A percentile compares a stretch with the other conserved stretches of the same genome.
Evolutionary conservation across 64 coral and sea anemone genomes (phyloP).

Genomic region (Montipora efflorescens): DNA sequence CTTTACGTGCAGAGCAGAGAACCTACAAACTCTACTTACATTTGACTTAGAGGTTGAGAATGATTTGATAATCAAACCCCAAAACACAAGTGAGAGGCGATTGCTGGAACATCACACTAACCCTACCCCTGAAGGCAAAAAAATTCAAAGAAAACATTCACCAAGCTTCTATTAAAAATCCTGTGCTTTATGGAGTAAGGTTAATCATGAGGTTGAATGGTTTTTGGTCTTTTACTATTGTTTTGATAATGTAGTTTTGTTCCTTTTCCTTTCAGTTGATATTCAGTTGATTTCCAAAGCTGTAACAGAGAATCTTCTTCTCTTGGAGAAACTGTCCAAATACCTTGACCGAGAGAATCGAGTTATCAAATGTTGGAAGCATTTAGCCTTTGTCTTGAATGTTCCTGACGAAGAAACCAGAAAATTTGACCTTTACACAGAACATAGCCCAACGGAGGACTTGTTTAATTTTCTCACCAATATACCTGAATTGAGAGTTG

Average conservation of each 20-base stretch:
- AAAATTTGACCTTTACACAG: constrained; percentile 32
- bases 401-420: not conserved
- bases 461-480: constrained; percentile 8
- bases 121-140: too few relatives aligned
- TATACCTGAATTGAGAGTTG: not conserved
- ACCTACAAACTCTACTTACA: too few relatives aligned
- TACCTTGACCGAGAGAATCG: constrained; percentile 35
- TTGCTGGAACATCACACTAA: too few relatives aligned
- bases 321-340: constrained; percentile 29
- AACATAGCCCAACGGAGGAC: constrained; percentile 44
- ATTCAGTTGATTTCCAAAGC: not conserved
- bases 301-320: not conserved
- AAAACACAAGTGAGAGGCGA: too few relatives aligned
- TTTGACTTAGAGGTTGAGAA: too few relatives aligned
- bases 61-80: too few relatives aligned
- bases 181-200: too few relatives aligned
- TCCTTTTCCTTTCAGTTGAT: not conserved
- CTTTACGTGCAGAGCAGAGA: too few relatives aligned
- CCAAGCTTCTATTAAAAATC: too few relatives aligned
- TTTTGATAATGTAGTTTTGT: not conserved
- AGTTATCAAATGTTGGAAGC: constrained; percentile 41
- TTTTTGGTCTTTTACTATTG: too few relatives aligned
- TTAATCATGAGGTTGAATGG: too few relatives aligned
- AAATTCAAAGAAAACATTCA: too few relatives aligned
- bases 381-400: constrained; percentile 24